These are phyloP conservation scores for Nasonia oneida DNA, from an alignment of 2,888 invertebrate species.

Conservation along the genomic window DNA sequence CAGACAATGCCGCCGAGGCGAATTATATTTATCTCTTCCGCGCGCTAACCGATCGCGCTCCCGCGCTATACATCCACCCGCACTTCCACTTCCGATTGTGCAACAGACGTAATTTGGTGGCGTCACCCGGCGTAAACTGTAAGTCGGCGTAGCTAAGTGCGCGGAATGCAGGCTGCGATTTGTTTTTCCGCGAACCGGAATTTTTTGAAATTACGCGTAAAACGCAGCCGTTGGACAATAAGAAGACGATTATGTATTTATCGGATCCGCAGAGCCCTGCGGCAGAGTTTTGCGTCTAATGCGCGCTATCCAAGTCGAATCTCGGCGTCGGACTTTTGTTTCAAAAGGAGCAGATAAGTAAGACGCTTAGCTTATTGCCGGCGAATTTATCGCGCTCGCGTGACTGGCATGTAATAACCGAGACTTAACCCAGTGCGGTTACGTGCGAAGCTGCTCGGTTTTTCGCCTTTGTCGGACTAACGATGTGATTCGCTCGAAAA, in stretches of 20 bases:
- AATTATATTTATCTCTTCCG: conserved; percentile 57
- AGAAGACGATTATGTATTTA: too few species aligned
- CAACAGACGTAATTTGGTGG: conserved; percentile 35
- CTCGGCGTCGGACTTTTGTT: background rate
- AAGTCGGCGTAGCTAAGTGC: background rate
- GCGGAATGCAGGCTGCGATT: background rate
- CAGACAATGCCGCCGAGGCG: conserved; percentile 38
- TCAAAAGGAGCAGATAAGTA: conserved; percentile 40
- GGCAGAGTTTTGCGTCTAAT: background rate
- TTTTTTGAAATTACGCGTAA: background rate
- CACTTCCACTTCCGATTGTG: conserved; percentile 48
- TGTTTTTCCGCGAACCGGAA: background rate
- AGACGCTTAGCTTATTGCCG: conserved; percentile 12
- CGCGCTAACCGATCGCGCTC: conserved; percentile 16
- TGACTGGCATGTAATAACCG: conserved; percentile 14
- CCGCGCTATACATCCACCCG: background rate
- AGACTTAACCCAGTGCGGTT: background rate
- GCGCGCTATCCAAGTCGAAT: conserved; percentile 10
- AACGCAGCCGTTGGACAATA: background rate
- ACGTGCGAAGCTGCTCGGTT: background rate
- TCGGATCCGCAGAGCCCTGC: too few species aligned
- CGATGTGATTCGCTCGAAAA: background rate
- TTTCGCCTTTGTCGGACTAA: background rate
- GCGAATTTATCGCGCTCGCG: conserved; percentile 14
- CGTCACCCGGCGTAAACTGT: conserved; percentile 7